Evolutionary conservation across 1,140 invertebrate genomes (phyloP).

Genomic region (Pseudobourletiella spinata): DNA sequence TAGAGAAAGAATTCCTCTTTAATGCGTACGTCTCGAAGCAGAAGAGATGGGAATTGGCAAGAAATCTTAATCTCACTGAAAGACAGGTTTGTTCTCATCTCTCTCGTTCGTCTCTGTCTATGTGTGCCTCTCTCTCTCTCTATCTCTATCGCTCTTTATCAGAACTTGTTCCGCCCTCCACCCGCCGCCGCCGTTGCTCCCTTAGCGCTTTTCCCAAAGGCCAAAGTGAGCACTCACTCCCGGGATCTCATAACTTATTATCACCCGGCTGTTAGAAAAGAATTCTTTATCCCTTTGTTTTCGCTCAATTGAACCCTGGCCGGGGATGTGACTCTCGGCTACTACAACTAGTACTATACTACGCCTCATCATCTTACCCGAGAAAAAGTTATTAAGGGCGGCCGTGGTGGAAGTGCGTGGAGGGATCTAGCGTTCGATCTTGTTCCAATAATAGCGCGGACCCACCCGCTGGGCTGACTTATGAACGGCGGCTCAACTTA

Average conservation of each 20-base stretch:
- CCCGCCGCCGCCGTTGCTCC: not conserved
- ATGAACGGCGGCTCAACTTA: no score
- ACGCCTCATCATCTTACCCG: not conserved
- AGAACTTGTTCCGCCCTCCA: not conserved
- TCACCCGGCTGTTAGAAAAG: not conserved
- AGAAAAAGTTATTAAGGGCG: not conserved
- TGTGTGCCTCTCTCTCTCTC: not conserved
- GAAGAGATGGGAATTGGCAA: slow-evolving; percentile 89
- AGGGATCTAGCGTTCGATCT: not conserved
- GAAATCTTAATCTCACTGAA: slow-evolving; percentile 86
- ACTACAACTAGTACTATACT: no score
- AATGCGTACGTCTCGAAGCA: slow-evolving; percentile 96
- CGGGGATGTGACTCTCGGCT: no score
- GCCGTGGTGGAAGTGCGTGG: not conserved
- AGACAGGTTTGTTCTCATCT: slow-evolving; percentile 62
- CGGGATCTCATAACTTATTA: slow-evolving; percentile 5
- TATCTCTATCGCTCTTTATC: not conserved
- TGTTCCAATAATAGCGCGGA: not conserved
- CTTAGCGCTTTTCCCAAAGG: not conserved
- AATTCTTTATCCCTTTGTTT: not conserved
- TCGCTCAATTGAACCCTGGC: no score
- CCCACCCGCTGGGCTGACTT: no score
- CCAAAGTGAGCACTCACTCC: not conserved
- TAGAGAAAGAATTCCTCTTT: slow-evolving; percentile 94
- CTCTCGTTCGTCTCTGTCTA: not conserved